phyloP scores from a whole-genome alignment of 2,113 vertebrate genomes.

The Crotalus horridus region DNA sequence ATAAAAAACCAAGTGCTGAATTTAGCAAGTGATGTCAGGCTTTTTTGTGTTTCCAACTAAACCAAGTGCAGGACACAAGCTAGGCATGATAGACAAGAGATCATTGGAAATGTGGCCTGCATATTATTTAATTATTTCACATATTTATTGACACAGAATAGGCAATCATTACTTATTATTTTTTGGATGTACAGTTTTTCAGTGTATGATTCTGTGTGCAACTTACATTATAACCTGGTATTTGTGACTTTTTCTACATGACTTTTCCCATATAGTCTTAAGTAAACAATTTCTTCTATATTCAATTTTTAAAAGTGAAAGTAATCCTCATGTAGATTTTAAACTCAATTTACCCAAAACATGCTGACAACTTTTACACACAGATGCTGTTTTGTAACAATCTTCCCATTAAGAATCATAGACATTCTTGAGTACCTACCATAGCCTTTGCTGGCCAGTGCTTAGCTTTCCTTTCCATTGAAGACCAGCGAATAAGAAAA shows the following conservation, averaged over 20 bases:
- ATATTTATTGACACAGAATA: background rate
- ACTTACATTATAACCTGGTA: background rate
- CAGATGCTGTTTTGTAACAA: background rate
- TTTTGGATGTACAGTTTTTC: background rate
- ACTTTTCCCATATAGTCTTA: background rate
- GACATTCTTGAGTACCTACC: background rate
- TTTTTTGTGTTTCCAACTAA: background rate
- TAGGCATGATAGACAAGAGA: background rate
- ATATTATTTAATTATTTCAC: background rate
- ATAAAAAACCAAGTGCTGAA: background rate
- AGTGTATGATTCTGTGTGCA: background rate
- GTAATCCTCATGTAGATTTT: background rate
- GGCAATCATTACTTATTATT: background rate
- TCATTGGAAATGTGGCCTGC: background rate
- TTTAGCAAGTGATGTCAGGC: background rate
- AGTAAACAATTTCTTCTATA: background rate
- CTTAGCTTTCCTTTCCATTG: background rate
- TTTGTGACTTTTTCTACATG: background rate
- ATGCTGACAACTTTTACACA: background rate
- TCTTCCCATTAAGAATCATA: background rate
- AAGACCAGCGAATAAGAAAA: slow-evolving; percentile 8
- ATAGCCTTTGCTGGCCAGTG: background rate
- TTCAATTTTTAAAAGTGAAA: background rate
- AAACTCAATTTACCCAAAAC: background rate
- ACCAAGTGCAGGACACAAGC: background rate